Percentiles rank a stretch among this genome's conserved stretches.
Evolutionary conservation across 1,140 invertebrate species (phyloP).

Genomic region (Plutomurus gul): DNA sequence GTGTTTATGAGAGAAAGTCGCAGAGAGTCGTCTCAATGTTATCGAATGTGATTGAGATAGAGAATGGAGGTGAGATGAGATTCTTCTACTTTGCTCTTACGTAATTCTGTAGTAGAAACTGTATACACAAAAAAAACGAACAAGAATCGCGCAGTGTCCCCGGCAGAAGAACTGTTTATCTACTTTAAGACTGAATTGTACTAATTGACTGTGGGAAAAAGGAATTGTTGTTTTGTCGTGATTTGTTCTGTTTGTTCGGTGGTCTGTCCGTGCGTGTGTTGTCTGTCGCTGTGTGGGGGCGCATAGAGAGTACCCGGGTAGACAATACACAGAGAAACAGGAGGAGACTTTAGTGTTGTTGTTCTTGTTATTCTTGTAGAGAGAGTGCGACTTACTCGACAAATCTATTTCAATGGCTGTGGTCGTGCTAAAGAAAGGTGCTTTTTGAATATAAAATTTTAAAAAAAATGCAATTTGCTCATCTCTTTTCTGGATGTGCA

Average conservation of each 20-base stretch:
- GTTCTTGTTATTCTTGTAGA: background rate
- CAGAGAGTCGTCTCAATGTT: too few species aligned
- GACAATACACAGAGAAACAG: background rate
- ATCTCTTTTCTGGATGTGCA: too few species aligned
- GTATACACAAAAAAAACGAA: background rate
- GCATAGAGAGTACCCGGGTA: too few species aligned
- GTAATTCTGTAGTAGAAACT: background rate
- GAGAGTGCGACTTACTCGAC: background rate
- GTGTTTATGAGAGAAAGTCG: too few species aligned
- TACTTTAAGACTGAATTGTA: too few species aligned
- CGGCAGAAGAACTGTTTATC: too few species aligned
- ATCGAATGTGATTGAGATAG: slow-evolving; percentile 15
- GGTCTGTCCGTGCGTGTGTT: too few species aligned
- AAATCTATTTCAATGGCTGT: slow-evolving; percentile 22
- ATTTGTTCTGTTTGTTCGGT: too few species aligned
- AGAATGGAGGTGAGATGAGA: slow-evolving; percentile 7
- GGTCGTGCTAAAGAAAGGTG: slow-evolving; percentile 20
- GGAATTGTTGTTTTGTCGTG: too few species aligned
- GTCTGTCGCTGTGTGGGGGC: too few species aligned
- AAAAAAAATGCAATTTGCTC: background rate
- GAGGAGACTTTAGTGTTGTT: background rate
- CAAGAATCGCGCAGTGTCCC: background rate
- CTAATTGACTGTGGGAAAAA: too few species aligned
- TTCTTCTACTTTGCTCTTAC: slow-evolving; percentile 4
- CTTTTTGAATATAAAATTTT: background rate